Percentiles rank a stretch among this genome's conserved stretches.
Evolutionary conservation across 2,113 vertebrate species (phyloP).

Genomic region (Triplophysa rosa): DNA sequence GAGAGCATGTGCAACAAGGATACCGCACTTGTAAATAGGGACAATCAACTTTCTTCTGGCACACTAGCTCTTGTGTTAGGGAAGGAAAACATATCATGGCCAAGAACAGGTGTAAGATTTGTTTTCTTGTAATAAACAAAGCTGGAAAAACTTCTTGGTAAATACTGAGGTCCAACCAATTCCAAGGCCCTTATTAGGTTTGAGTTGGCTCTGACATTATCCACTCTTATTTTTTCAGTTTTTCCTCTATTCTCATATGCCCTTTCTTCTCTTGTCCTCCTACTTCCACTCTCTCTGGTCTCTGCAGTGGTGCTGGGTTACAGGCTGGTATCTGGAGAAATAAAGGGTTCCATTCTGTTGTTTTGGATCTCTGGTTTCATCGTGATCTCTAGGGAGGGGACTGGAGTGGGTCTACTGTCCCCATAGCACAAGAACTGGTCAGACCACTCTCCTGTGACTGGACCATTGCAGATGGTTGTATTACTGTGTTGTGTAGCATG

Average conservation of each 20-base stretch:
- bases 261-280: constrained; percentile 62
- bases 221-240: constrained; percentile 44
- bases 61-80: neutral
- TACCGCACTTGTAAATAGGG: constrained; percentile 3
- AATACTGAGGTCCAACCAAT: constrained; percentile 7
- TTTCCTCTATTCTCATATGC: constrained; percentile 57
- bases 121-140: neutral
- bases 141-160: neutral
- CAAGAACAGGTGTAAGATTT: constrained; percentile 23
- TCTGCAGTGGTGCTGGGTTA: constrained; percentile 69
- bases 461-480: constrained; percentile 48
- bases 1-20: constrained; percentile 35
- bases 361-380: constrained; percentile 72
- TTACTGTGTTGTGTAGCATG: constrained; percentile 57
- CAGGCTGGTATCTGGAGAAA: constrained; percentile 76
- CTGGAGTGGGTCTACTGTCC: constrained; percentile 59
- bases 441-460: constrained; percentile 65
- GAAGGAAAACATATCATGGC: neutral
- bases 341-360: constrained; percentile 76
- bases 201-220: constrained; percentile 52
- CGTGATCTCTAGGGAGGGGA: constrained; percentile 67
- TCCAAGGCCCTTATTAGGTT: neutral
- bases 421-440: constrained; percentile 66
- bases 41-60: constrained; percentile 9
- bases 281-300: constrained; percentile 48